Evolutionary conservation across 2,113 vertebrate genomes (phyloP).

Genomic region (Pterocles orientalis): DNA sequence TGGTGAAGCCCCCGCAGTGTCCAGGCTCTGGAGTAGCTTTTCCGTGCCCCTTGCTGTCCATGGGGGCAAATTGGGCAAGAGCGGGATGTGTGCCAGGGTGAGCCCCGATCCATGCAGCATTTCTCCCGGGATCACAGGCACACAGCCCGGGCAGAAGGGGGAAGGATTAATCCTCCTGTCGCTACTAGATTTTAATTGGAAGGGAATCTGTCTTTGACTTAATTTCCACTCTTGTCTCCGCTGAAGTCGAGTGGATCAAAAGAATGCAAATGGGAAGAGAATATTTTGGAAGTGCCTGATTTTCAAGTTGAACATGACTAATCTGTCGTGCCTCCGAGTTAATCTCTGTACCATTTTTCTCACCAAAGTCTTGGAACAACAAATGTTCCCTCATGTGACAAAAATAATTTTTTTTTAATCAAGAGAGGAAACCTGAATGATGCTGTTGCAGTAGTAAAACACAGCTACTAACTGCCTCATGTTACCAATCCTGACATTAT

Average conservation of each 20-base stretch:
- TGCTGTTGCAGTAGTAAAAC: neutral
- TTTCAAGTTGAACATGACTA: slow-evolving; percentile 3
- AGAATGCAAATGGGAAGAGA: slow-evolving; percentile 30
- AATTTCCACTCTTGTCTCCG: slow-evolving; percentile 26
- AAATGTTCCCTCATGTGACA: neutral
- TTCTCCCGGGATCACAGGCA: accelerated
- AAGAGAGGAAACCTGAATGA: neutral
- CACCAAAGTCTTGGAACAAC: slow-evolving; percentile 1
- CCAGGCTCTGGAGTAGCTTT: neutral
- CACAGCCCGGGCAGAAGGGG: neutral
- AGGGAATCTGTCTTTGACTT: slow-evolving; percentile 1
- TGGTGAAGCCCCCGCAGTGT: neutral
- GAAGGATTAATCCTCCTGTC: neutral
- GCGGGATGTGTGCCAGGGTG: neutral
- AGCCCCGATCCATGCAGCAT: no score
- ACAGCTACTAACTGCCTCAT: neutral
- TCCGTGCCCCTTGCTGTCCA: neutral
- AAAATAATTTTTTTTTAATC: neutral
- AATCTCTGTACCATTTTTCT: neutral
- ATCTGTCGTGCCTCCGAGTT: slow-evolving; percentile 23
- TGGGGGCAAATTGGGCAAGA: neutral
- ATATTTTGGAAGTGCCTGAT: slow-evolving; percentile 12
- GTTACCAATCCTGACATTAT: slow-evolving; percentile 28
- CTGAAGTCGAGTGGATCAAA: slow-evolving; percentile 39
- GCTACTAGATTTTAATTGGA: slow-evolving; percentile 29